Evolutionary conservation across 2,113 vertebrate genomes (phyloP).

Genomic region (Sylvia atricapilla): DNA sequence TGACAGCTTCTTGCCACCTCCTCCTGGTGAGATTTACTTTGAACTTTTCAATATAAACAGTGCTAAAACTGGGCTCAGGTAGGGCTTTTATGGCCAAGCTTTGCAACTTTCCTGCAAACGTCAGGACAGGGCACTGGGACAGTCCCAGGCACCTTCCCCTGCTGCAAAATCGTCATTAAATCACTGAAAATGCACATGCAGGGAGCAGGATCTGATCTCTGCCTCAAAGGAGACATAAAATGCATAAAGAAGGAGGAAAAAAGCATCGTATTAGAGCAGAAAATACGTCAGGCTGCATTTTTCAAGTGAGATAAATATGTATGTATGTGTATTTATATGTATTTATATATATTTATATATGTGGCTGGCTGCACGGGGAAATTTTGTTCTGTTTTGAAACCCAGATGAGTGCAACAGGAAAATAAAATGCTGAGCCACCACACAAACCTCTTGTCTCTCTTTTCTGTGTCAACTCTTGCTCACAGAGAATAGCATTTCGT

Average conservation of each 20-base stretch:
- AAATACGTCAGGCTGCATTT: neutral
- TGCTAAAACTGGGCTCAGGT: neutral
- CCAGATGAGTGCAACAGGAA: neutral
- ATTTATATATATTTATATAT: neutral
- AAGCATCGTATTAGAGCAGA: neutral
- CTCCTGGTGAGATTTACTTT: neutral
- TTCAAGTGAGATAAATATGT: neutral
- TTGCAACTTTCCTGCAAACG: neutral
- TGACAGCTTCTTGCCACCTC: conserved; percentile 19
- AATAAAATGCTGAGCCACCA: conserved; percentile 47
- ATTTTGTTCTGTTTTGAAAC: neutral
- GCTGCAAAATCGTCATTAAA: neutral
- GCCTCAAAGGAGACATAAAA: neutral
- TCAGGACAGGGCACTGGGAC: neutral
- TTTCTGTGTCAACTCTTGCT: conserved; percentile 18
- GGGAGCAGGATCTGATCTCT: neutral
- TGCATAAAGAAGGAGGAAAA: neutral
- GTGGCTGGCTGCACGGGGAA: neutral
- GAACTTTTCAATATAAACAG: neutral
- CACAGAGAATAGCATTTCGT: neutral
- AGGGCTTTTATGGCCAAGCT: neutral
- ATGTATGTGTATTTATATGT: rapidly evolving
- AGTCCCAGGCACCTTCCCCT: neutral
- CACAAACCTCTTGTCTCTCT: neutral
- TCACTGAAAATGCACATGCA: neutral